Evolutionary conservation across 2,797 vertebrate species (phyloP), one percentile per base, ranked within the genome.

Genomic region (Triplophysa yarkandensis): DNA sequence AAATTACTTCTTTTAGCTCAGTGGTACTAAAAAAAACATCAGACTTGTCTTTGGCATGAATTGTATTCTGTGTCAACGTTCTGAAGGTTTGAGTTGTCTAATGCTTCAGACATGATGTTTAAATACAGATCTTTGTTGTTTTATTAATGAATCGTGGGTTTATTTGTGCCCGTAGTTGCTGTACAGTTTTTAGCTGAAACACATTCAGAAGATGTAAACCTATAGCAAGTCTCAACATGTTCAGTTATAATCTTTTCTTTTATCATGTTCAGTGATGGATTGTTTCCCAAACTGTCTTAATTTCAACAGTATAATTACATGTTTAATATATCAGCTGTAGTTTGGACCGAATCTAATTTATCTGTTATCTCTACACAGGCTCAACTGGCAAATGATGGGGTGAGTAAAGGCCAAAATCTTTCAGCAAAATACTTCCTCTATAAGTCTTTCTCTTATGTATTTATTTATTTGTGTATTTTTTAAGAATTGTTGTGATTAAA

Each of bases 301-400:
- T 7, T 55, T 36, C 48, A 55, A 23, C 36, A 34, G 17, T 23
- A 57, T 17, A 41, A 30, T 28, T 28, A 14, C 34, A 43, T 23
- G 17, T 58, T 57, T 41, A 43, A 27, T 62, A 39, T 50, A 71
- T 7, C 6, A 39, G 58, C 44, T 72, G 16, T 16, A 39, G 46
- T 23, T 9, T 46, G 30, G n/a, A 44, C 48, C 77, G 17, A 61
- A 21, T 76, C 10, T 65, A 81, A 68, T 41, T 68, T 73, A 82
- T 76, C 82, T 55, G 3, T 87, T 80, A 46, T 81, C 80, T 91
- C 64, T 70, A 71, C 82, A 85, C 90, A 98, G 95, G 91, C 88
- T 80, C 82, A 86, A 27, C 78, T 96, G 68, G 92, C 93, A 79
- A 88, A 96, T 68, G 91, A 97, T 86, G 91, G 90, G 85, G 96